phyloP scores from a whole-genome alignment of 2,888 invertebrate species.

The Unio pictorum region DNA sequence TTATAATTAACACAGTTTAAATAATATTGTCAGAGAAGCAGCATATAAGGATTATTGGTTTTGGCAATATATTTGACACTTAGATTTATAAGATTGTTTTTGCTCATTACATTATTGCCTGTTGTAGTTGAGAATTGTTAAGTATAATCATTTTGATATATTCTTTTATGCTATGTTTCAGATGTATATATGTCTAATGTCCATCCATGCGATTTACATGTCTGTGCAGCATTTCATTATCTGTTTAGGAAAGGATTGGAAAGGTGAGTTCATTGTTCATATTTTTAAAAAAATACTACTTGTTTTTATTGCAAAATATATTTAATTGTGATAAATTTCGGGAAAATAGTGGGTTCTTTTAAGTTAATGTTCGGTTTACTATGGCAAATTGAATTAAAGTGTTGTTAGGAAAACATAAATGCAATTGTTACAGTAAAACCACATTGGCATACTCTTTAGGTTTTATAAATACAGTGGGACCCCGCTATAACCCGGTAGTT shows the following conservation, averaged over 20 bases:
- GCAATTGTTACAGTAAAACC: too few relatives aligned
- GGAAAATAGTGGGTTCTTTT: too few relatives aligned
- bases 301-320: background rate
- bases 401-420: too few relatives aligned
- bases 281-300: background rate
- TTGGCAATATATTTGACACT: background rate
- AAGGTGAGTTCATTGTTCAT: conserved; percentile 71
- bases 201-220: conserved; percentile 92
- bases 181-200: conserved; percentile 98
- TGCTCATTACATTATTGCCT: background rate
- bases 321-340: background rate
- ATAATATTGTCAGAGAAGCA: background rate
- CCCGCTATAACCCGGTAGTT: too few relatives aligned
- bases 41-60: background rate
- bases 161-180: conserved; percentile 72
- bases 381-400: too few relatives aligned
- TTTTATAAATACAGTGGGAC: too few relatives aligned
- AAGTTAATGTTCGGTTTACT: too few relatives aligned
- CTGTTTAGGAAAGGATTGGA: conserved; percentile 95
- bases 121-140: background rate
- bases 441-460: too few relatives aligned
- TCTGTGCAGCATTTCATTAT: conserved; percentile 93
- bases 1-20: too few relatives aligned
- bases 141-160: background rate
- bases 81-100: background rate